Evolutionary conservation across 2,113 vertebrate genomes (phyloP).

Genomic region (Psilopogon haemacephalus): DNA sequence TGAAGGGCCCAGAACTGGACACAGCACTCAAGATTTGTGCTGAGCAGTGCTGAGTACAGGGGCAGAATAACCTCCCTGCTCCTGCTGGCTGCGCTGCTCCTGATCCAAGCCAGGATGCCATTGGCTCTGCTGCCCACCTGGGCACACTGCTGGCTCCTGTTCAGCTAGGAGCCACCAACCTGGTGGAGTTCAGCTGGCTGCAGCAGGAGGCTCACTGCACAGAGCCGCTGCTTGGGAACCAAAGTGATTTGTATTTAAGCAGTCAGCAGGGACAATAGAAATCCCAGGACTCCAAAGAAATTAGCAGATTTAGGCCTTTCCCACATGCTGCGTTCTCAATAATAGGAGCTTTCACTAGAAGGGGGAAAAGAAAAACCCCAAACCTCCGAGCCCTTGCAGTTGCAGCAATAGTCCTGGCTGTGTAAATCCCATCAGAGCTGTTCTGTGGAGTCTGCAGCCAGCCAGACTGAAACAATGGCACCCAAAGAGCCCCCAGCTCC

Average conservation of each 20-base stretch:
- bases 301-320: slow-evolving; percentile 66
- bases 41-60: too few relatives aligned
- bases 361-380: background rate
- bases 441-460: slow-evolving; percentile 62
- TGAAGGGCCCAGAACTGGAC: too few relatives aligned
- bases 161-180: background rate
- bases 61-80: too few relatives aligned
- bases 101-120: too few relatives aligned
- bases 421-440: slow-evolving; percentile 66
- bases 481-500: slow-evolving; percentile 61
- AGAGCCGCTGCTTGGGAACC: slow-evolving; percentile 66
- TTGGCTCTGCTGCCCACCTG: too few relatives aligned
- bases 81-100: too few relatives aligned
- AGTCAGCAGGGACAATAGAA: slow-evolving; percentile 58
- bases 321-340: slow-evolving; percentile 61
- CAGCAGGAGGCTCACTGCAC: background rate
- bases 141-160: too few relatives aligned
- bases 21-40: too few relatives aligned
- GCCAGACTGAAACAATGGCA: slow-evolving; percentile 67
- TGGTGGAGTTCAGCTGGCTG: background rate
- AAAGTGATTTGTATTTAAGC: slow-evolving; percentile 57
- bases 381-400: slow-evolving; percentile 28
- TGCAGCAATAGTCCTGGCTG: slow-evolving; percentile 53
- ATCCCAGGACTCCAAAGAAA: slow-evolving; percentile 53
- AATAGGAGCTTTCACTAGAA: slow-evolving; percentile 54